These are phyloP conservation scores for Nanorana parkeri DNA, from an alignment of 2,113 vertebrate genomes.

Conservation along the genomic window DNA sequence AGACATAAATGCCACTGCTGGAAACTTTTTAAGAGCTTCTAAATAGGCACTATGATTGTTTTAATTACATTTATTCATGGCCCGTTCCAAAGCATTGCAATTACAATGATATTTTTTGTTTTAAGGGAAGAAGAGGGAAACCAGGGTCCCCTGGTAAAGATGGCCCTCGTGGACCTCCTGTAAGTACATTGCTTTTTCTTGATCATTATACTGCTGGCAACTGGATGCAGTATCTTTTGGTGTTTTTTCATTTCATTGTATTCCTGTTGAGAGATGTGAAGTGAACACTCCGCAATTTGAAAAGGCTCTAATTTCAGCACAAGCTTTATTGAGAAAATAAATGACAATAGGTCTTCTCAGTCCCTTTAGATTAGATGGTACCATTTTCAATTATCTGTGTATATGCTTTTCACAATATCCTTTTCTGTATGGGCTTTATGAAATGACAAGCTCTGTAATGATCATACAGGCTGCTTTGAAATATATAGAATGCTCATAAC, in stretches of 20 bases:
- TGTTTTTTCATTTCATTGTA: not conserved
- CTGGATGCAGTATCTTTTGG: too few relatives aligned
- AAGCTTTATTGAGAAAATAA: not conserved
- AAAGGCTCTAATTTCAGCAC: not conserved
- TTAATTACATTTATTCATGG: constrained; percentile 11
- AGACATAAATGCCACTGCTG: constrained; percentile 17
- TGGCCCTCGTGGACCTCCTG: constrained; percentile 77
- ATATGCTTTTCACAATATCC: too few relatives aligned
- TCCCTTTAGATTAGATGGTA: too few relatives aligned
- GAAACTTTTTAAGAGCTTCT: constrained; percentile 23
- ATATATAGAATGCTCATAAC: too few relatives aligned
- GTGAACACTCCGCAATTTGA: not conserved
- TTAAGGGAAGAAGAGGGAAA: constrained; percentile 78
- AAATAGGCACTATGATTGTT: constrained; percentile 46
- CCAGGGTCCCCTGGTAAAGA: constrained; percentile 75
- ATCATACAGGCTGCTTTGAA: too few relatives aligned
- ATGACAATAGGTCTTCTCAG: not conserved
- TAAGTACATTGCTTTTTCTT: constrained; percentile 67
- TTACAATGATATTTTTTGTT: constrained; percentile 56
- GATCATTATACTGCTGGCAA: not conserved
- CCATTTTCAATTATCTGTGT: too few relatives aligned
- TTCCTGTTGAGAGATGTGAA: not conserved
- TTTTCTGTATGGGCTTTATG: too few relatives aligned
- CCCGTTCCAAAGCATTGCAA: constrained; percentile 25
- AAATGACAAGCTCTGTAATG: too few relatives aligned